phyloP scores from a whole-genome alignment of 2,113 vertebrate genomes.

The Eptesicus fuscus region DNA sequence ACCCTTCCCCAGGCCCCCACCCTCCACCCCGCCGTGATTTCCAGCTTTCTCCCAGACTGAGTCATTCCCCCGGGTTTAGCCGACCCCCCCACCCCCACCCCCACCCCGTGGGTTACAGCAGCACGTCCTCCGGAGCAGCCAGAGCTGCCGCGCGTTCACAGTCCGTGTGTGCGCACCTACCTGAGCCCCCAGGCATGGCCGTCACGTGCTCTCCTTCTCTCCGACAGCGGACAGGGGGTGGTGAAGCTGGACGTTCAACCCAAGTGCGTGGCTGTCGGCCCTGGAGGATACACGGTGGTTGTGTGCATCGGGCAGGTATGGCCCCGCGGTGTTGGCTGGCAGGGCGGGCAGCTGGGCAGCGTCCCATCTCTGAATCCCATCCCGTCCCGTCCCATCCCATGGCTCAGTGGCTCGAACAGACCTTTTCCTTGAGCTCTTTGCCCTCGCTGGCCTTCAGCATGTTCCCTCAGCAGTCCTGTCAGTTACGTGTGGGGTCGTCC shows the following conservation, averaged over 20 bases:
- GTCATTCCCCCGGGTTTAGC: rapidly evolving
- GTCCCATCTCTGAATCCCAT: not conserved
- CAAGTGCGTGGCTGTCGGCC: slow-evolving; percentile 87
- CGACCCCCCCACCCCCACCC: not conserved
- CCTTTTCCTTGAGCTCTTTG: rapidly evolving
- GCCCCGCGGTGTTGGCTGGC: not conserved
- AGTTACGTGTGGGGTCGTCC: rapidly evolving
- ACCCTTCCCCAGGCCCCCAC: rapidly evolving
- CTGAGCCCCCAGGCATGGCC: rapidly evolving
- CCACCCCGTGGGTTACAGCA: rapidly evolving
- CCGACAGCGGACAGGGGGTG: slow-evolving; percentile 88
- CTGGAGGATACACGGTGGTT: slow-evolving; percentile 87
- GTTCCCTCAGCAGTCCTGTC: rapidly evolving
- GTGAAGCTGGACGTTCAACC: slow-evolving; percentile 96
- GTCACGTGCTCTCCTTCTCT: not conserved
- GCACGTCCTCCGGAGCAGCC: rapidly evolving
- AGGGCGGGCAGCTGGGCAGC: rapidly evolving
- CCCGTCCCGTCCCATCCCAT: rapidly evolving
- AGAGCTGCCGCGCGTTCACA: rapidly evolving
- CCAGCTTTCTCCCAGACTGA: not conserved
- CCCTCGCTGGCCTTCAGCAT: rapidly evolving
- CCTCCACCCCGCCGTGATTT: rapidly evolving
- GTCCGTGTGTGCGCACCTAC: rapidly evolving
- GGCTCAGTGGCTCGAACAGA: rapidly evolving
- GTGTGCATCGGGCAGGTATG: slow-evolving; percentile 93